Percentiles rank a stretch among this genome's conserved stretches.
These are phyloP conservation scores for Poecile atricapillus DNA, from an alignment of 2,113 vertebrate species.

Conservation along the genomic window DNA sequence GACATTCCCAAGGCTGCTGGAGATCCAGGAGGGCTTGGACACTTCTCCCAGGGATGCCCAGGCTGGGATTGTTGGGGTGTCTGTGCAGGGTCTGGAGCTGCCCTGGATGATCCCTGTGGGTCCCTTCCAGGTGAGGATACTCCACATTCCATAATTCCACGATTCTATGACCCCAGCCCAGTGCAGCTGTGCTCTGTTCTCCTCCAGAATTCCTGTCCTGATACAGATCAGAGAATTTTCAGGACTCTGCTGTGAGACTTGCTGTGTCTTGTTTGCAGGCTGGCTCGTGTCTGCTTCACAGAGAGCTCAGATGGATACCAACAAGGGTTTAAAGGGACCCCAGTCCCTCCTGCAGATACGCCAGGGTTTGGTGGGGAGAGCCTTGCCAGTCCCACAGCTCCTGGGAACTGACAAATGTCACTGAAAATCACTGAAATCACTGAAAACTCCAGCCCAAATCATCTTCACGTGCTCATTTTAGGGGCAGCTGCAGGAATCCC, in stretches of 20 bases:
- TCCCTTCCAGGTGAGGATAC: background rate
- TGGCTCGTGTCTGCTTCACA: background rate
- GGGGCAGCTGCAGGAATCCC: background rate
- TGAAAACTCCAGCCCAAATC: background rate
- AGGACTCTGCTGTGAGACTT: conserved; percentile 32
- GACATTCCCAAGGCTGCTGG: accelerated
- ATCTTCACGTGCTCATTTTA: background rate
- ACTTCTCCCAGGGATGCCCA: accelerated
- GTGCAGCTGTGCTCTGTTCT: background rate
- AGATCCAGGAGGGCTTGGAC: background rate
- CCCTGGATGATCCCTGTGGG: accelerated
- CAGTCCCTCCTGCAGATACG: background rate
- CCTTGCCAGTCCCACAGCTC: accelerated
- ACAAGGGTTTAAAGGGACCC: background rate
- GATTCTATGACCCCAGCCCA: accelerated
- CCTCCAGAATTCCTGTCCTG: background rate
- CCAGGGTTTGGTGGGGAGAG: background rate
- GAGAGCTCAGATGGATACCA: background rate
- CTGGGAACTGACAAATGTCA: background rate
- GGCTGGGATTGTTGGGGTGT: background rate
- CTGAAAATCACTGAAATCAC: too few species aligned
- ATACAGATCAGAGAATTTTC: background rate
- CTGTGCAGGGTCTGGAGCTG: background rate
- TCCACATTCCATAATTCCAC: background rate
- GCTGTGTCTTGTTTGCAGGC: conserved; percentile 38